Percentiles rank a stretch among this genome's conserved stretches.
Evolutionary conservation across 2,113 vertebrate species (phyloP).

Genomic region (Toxotes chatareus): DNA sequence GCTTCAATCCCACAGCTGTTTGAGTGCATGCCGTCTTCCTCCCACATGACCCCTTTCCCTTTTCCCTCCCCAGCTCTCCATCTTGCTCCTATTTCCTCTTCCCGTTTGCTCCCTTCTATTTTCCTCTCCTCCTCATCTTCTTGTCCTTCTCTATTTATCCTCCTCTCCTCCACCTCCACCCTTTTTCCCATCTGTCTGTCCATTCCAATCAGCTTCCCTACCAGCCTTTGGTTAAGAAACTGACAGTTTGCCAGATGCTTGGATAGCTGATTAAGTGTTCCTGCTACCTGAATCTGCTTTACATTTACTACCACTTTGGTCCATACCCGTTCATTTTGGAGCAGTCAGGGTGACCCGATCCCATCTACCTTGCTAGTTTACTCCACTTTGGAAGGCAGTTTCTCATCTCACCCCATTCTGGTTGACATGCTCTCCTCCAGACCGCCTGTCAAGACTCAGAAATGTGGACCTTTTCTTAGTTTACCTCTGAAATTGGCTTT

Average conservation of each 20-base stretch:
- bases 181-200: constrained; percentile 53
- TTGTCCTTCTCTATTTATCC: constrained; percentile 49
- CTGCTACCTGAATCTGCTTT: constrained; percentile 55
- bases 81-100: constrained; percentile 36
- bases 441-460: constrained; percentile 49
- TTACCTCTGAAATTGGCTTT: constrained; percentile 67
- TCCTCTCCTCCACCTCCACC: constrained; percentile 2
- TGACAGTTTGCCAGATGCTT: constrained; percentile 52
- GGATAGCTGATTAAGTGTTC: constrained; percentile 41
- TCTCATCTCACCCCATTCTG: constrained; percentile 63
- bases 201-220: constrained; percentile 50
- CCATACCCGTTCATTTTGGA: constrained; percentile 31
- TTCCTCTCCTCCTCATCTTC: constrained; percentile 46
- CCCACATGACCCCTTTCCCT: constrained; percentile 3
- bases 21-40: constrained; percentile 11
- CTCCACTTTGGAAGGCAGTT: constrained; percentile 62
- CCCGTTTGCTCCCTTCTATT: constrained; percentile 16
- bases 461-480: constrained; percentile 24
- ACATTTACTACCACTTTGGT: constrained; percentile 50
- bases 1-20: constrained; percentile 32
- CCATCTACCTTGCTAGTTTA: constrained; percentile 60
- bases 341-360: constrained; percentile 15
- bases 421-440: constrained; percentile 56
- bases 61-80: constrained; percentile 26
- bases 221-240: constrained; percentile 37